A percentile compares a stretch with the other conserved stretches of the same genome.
Conservation (phyloP, 1,140 invertebrate species). For the Nephila pilipes region DNA sequence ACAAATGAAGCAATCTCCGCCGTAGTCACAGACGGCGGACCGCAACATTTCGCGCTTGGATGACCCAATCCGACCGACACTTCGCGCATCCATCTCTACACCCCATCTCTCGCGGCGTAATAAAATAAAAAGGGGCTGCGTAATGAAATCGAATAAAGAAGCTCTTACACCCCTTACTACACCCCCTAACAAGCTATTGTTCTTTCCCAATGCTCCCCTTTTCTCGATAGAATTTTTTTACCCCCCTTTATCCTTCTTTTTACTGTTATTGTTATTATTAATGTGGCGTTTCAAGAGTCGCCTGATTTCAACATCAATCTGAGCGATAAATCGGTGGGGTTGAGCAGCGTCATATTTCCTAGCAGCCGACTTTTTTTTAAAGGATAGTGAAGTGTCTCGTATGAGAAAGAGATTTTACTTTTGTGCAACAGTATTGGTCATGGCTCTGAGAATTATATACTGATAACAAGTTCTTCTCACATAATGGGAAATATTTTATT, state of each 20-base stretch:
- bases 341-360: slow-evolving; percentile 27
- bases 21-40: slow-evolving; percentile 75
- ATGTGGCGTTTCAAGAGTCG: slow-evolving; percentile 71
- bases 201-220: slow-evolving; percentile 37
- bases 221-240: slow-evolving; percentile 6
- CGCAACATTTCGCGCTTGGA: slow-evolving; percentile 74
- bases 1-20: slow-evolving; percentile 77
- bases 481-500: too few relatives aligned
- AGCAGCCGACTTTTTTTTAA: background rate
- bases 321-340: slow-evolving; percentile 72
- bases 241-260: background rate
- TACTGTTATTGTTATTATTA: slow-evolving; percentile 74
- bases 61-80: slow-evolving; percentile 69
- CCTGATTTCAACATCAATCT: slow-evolving; percentile 76
- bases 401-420: too few relatives aligned
- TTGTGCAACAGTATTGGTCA: too few relatives aligned
- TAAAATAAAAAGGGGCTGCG: slow-evolving; percentile 67
- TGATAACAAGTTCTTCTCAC: too few relatives aligned
- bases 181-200: slow-evolving; percentile 18
- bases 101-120: slow-evolving; percentile 12
- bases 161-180: background rate
- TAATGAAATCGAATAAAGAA: slow-evolving; percentile 76
- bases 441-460: too few relatives aligned
- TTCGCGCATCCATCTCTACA: slow-evolving; percentile 49
- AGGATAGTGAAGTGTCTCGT: background rate